These are phyloP conservation scores for Sorex araneus DNA, from an alignment of 2,113 vertebrate species.

Conservation along the genomic window DNA sequence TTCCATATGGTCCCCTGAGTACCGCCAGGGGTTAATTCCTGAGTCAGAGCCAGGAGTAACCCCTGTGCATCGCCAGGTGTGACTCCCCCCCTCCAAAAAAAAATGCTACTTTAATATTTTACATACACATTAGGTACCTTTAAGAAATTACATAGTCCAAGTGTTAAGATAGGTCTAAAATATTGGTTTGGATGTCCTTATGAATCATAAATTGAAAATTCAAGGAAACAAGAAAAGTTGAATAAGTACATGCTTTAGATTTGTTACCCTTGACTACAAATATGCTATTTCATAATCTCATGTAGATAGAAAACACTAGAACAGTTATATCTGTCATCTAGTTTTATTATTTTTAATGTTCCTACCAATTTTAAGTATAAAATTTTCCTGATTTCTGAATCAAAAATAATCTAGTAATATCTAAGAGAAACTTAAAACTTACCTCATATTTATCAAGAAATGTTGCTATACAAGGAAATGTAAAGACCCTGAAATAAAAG, in stretches of 20 bases:
- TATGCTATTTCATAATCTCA: neutral
- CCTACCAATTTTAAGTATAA: neutral
- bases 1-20: too few relatives aligned
- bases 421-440: conserved; percentile 68
- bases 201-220: conserved; percentile 6
- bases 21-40: too few relatives aligned
- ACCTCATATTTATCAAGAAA: conserved; percentile 89
- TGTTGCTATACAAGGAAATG: conserved; percentile 90
- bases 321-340: conserved; percentile 2
- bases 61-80: too few relatives aligned
- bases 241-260: neutral
- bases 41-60: too few relatives aligned
- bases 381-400: neutral
- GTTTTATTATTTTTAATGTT: conserved; percentile 46
- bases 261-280: conserved; percentile 25
- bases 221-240: neutral
- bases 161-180: conserved; percentile 24
- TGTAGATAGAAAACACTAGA: neutral
- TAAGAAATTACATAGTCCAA: conserved; percentile 5
- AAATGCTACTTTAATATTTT: conserved; percentile 53
- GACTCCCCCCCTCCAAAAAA: too few relatives aligned
- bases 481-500: conserved; percentile 89
- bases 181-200: conserved; percentile 29
- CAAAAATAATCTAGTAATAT: conserved; percentile 43
- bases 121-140: neutral